Conservation (phyloP, 2,113 vertebrate genomes). For the Isurus oxyrinchus region DNA sequence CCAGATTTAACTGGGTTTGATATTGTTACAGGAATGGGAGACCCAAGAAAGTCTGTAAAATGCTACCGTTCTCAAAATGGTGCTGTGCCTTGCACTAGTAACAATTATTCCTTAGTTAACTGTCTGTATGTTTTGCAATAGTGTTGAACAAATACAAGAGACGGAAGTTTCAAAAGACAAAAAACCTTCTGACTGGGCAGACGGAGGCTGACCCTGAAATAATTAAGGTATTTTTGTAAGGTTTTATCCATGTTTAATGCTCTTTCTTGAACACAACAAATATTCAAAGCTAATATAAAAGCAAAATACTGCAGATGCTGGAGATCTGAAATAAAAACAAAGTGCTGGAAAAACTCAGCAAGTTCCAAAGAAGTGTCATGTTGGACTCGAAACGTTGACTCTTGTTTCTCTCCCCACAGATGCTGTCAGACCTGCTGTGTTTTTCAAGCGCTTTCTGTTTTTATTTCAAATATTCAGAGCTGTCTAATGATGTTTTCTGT, state of each 20-base stretch:
- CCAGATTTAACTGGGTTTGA: neutral
- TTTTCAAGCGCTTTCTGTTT: too few relatives aligned
- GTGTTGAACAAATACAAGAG: slow-evolving; percentile 95
- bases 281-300: neutral
- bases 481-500: neutral
- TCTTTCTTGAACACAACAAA: neutral
- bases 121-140: slow-evolving; percentile 43
- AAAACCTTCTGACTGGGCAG: slow-evolving; percentile 87
- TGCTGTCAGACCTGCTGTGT: too few relatives aligned
- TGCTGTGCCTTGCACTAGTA: neutral
- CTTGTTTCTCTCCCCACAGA: too few relatives aligned
- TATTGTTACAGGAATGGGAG: neutral
- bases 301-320: too few relatives aligned
- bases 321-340: too few relatives aligned
- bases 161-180: slow-evolving; percentile 84
- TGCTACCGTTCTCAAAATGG: neutral
- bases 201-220: slow-evolving; percentile 88
- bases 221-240: slow-evolving; percentile 73
- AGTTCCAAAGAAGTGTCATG: too few relatives aligned
- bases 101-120: neutral
- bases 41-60: neutral
- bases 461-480: neutral
- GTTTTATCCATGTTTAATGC: neutral
- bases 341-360: too few relatives aligned
- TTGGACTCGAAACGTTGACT: too few relatives aligned